These are phyloP conservation scores for Dendrocincla tyrannina DNA, from an alignment of 2,797 vertebrate genomes.

Conservation along the genomic window DNA sequence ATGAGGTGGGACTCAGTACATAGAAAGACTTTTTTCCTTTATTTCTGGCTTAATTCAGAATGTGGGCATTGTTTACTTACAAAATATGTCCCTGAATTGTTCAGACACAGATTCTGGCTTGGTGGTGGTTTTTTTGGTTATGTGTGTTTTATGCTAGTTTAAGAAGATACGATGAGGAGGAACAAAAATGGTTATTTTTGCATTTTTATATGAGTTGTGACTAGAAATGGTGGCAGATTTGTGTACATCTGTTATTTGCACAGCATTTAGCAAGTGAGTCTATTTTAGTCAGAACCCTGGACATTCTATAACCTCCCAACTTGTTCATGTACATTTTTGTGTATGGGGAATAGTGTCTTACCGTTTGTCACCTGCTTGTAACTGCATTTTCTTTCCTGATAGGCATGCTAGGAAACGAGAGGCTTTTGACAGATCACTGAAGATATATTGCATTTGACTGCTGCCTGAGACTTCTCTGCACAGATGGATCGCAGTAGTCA, in stretches of 20 bases:
- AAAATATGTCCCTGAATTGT: not conserved
- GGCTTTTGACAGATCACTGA: constrained; percentile 7
- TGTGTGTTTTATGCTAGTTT: not conserved
- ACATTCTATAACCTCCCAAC: not conserved
- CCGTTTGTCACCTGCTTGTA: constrained; percentile 1
- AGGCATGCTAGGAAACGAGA: not conserved
- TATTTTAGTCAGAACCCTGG: not conserved
- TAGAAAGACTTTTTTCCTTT: not conserved
- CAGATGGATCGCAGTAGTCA: constrained; percentile 32
- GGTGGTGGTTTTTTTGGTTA: not conserved
- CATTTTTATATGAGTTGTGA: not conserved
- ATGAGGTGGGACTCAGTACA: not conserved
- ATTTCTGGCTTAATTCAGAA: not conserved
- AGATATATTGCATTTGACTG: constrained; percentile 26
- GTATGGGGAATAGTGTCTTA: not conserved
- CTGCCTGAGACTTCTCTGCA: constrained; percentile 29
- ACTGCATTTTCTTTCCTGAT: not conserved
- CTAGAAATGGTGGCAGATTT: not conserved
- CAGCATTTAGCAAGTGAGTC: not conserved
- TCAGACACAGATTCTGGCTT: not conserved
- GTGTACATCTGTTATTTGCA: not conserved
- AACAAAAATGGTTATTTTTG: not conserved
- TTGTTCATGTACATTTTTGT: not conserved
- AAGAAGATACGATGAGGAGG: not conserved
- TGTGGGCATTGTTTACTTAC: not conserved